Base-by-base conservation (phyloP, 1,140 invertebrate species). In the Hypsibius dujardini region DNA sequence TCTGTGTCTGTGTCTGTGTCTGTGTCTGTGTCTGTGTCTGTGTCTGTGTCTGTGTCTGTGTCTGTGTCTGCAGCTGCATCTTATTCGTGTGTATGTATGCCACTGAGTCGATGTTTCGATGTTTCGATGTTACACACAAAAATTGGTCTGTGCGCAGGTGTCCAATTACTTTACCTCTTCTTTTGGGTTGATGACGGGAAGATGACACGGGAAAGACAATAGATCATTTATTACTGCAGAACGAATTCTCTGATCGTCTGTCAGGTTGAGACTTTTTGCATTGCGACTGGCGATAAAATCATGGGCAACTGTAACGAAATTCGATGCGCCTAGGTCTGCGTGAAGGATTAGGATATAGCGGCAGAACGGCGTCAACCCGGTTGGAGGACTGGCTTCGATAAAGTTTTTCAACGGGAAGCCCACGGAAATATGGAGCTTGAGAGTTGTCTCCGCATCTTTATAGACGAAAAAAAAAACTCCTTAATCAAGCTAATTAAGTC, bases 121-220 rank as follows among this genome's bases (percentile, higher is more conserved):
- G 86, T 79, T 95, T 90, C 1, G 95, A 79, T 3, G 95, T 79
- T n/a, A 95, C 90, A 75, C 90, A 89, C n/a, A 90, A 78, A 70
- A 95, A 82, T 75, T 92, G 84, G 75, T 86, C 84, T 79, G 95
- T 96, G n/a, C n/a, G n/a, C n/a, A n/a, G n/a, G n/a, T n/a, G n/a
- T n/a, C n/a, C n/a, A n/a, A n/a, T n/a, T n/a, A n/a, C n/a, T n/a
- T n/a, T n/a, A n/a, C n/a, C n/a, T n/a, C n/a, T n/a, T n/a, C n/a
- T n/a, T n/a, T n/a, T n/a, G n/a, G n/a, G n/a, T n/a, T n/a, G n/a
- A n/a, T n/a, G n/a, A n/a, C n/a, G n/a, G n/a, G n/a, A n/a, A n/a
- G n/a, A n/a, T n/a, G n/a, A n/a, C n/a, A n/a, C n/a, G n/a, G n/a
- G n/a, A n/a, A 56, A 7, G n/a, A 7, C 50, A 56, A n/a, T n/a